phyloP scores from a whole-genome alignment of 2,113 vertebrate species.

The Pterophyllum scalare region DNA sequence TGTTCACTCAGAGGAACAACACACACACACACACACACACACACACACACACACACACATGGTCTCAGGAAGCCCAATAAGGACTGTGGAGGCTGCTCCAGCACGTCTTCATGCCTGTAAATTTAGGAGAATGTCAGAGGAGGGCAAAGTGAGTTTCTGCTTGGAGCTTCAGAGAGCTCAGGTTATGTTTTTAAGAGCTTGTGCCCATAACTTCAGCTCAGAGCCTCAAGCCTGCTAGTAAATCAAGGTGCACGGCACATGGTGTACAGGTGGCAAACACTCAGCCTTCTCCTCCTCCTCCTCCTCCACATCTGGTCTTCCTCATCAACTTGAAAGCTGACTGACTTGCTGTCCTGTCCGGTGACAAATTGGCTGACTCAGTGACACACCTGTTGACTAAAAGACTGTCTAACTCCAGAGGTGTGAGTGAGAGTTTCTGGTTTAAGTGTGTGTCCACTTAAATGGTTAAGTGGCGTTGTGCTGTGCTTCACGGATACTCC shows the following conservation, averaged over 20 bases:
- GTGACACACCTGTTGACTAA: conserved; percentile 57
- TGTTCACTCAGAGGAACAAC: conserved; percentile 26
- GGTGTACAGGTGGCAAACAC: conserved; percentile 63
- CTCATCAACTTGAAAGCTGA: conserved; percentile 7
- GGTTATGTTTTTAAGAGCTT: conserved; percentile 62
- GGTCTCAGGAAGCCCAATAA: conserved; percentile 41
- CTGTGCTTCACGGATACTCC: conserved; percentile 63
- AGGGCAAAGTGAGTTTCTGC: conserved; percentile 41
- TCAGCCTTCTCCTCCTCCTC: conserved; percentile 30
- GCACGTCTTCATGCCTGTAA: conserved; percentile 63
- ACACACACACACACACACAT: neutral
- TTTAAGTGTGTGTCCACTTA: conserved; percentile 78
- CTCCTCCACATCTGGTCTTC: conserved; percentile 19
- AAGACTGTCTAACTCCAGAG: conserved; percentile 16
- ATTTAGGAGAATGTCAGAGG: conserved; percentile 55
- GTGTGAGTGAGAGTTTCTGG: conserved; percentile 46
- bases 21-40: conserved; percentile 1
- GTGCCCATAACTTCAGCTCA: conserved; percentile 47
- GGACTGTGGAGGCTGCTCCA: conserved; percentile 23
- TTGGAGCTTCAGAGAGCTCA: conserved; percentile 65
- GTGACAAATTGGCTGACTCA: conserved; percentile 52
- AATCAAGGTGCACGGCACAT: conserved; percentile 74
- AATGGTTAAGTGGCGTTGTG: conserved; percentile 70
- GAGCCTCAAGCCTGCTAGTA: conserved; percentile 58
- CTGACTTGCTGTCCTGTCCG: neutral